Evolutionary conservation across 2,113 vertebrate genomes (phyloP).

Genomic region (Pitta sordida): DNA sequence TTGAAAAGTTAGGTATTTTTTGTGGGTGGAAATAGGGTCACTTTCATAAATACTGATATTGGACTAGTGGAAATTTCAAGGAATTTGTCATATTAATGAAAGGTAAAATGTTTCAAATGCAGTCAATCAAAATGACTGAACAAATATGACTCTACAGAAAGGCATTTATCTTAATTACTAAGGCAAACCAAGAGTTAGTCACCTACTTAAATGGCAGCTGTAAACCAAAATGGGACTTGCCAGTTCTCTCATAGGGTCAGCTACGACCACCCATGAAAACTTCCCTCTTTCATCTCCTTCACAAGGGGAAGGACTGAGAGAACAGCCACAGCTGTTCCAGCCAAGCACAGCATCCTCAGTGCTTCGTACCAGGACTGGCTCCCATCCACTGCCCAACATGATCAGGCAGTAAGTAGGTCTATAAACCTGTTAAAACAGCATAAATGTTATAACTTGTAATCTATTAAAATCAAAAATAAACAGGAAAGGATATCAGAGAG

Average conservation of each 20-base stretch:
- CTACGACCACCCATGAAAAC: constrained; percentile 25
- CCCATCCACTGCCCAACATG: background rate
- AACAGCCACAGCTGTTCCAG: background rate
- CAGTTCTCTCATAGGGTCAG: background rate
- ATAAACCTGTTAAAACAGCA: constrained; percentile 27
- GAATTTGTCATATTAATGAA: background rate
- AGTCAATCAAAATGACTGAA: background rate
- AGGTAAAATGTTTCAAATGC: background rate
- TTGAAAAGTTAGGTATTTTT: background rate
- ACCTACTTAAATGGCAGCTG: constrained; percentile 38
- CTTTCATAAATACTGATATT: background rate
- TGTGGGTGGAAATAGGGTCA: background rate
- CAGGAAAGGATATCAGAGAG: background rate
- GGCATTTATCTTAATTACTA: constrained; percentile 27
- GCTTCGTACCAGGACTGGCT: background rate
- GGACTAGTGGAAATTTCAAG: background rate
- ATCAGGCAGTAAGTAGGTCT: constrained; percentile 19
- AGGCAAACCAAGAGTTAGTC: constrained; percentile 12
- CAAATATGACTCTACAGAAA: constrained; percentile 13
- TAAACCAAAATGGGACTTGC: constrained; percentile 1
- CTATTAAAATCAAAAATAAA: constrained; percentile 39
- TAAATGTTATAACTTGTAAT: constrained; percentile 23
- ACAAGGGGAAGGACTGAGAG: background rate
- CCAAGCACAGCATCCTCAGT: constrained; percentile 21
- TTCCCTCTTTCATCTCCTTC: background rate